Conservation (phyloP, 2,888 invertebrate species). For the Alviniconcha strummeri region DNA sequence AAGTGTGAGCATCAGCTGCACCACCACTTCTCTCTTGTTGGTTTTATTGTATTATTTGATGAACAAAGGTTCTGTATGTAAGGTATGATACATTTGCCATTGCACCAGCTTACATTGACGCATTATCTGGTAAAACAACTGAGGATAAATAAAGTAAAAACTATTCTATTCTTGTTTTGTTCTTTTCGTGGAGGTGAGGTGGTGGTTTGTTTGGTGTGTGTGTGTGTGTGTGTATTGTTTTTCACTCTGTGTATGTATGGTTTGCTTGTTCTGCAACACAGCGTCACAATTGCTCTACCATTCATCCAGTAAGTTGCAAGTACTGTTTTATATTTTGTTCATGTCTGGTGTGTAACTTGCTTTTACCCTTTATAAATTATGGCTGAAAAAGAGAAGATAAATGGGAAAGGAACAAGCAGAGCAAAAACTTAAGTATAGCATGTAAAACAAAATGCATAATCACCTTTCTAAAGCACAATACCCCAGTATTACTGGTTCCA, state of each 20-base stretch:
- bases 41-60: neutral
- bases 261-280: neutral
- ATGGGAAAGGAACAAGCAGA: no score
- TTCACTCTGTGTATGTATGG: neutral
- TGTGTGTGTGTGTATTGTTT: neutral
- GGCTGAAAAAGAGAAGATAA: no score
- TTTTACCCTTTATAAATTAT: no score
- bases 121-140: conserved; percentile 18
- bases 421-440: no score
- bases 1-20: neutral
- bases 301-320: neutral
- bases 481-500: no score
- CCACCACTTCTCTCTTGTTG: no score
- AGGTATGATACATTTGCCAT: conserved; percentile 13
- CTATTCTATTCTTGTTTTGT: neutral
- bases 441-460: no score
- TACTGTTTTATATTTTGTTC: neutral
- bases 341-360: neutral
- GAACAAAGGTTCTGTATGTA: conserved; percentile 9
- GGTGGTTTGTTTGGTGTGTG: neutral
- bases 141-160: conserved; percentile 14
- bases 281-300: neutral
- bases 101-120: conserved; percentile 14
- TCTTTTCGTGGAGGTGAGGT: neutral
- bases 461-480: no score